Evolutionary conservation across 2,113 vertebrate genomes (phyloP), one percentile per base, ranked within the genome.

Genomic region (Rynchops niger): DNA sequence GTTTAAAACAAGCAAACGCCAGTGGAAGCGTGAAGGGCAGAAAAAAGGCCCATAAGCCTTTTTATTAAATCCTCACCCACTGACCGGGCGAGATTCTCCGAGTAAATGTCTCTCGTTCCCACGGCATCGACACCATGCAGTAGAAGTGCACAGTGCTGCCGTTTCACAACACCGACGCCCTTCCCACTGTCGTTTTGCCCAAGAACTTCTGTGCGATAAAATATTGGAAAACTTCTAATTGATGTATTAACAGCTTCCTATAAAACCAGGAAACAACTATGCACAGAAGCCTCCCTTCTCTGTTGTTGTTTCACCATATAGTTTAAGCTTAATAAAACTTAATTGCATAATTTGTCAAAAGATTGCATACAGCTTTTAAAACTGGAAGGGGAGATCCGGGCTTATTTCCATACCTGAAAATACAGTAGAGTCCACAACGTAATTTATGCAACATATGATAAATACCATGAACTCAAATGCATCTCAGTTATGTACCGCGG

Each of bases 41-140:
- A 20, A 66, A 59, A 69, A 45, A 32, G 10, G n/a, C 38, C 52
- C 66, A 16, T 3, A 30, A 47, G 9, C 17, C 40, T 1, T 61
- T 96, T 92, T 82, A 94, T 90, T 86, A 34, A 63, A 69, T 10
- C 15, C 2, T 38, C 70, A 47, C 38, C 47, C 70, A 30, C 2
- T 0, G 0, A 15, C 11, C 5, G 53, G 55, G 65, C 0, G 4
- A 70, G 56, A 47, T 29, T 5, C 42, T 56, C 40, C 3, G 16
- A 30, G 40, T 6, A 6, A 80, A n/a, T 45, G 23, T 56, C 72
- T 69, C 55, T 16, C 16, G 0, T 9, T 47, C 21, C 50, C 53
- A 6, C 59, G 43, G 58, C 79, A 40, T 9, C 47, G 18, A 4
- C n/a, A 19, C 6, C 67, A 8, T 0, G 0, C 19, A 17, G 4